Evolutionary conservation across 1,140 invertebrate species (phyloP), one percentile per base, ranked within the genome.

Genomic region (Mercenaria mercenaria): DNA sequence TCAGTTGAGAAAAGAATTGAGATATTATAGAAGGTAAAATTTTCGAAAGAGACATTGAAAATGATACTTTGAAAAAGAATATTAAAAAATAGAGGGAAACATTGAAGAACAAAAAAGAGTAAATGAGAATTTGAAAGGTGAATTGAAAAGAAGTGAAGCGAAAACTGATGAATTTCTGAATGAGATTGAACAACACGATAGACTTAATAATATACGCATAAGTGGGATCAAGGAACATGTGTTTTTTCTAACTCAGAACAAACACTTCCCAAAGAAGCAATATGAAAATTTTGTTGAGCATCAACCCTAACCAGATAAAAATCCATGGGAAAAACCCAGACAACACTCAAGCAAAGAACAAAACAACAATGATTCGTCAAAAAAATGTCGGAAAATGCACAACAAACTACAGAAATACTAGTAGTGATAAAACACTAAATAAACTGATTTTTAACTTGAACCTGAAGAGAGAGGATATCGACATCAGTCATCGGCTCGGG

Each of bases 111-210:
- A 79, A 52, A 37, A 37, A 10, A 10, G 34, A 10, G 64, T n/a
- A 37, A 69, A 23, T n/a, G 34, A 32, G 15, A 39, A 69, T 23
- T 10, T 69, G 2, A 37, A 32, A 11, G 6, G 10, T 37, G 64
- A 10, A 69, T 4, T 69, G 11, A 41, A 8, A 10, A 52, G 52
- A 79, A 79, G 41, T 26, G 26, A 47, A 18, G 32, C 15, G n/a
- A 47, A 79, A 79, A 79, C 26, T 18, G 29, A 79, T 32, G 50
- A 79, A 79, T 47, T 52, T 34, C 10, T 37, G 34, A 79, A 79
- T 79, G 76, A 79, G 6, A 23, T 50, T 52, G 76, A 79, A 52
- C 76, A 79, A 52, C 34, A 79, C 47, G 34, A 32, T 52, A 50
- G 50, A 52, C 10, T 34, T 18, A 79, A 56, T 34, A 79, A 79